A percentile compares a stretch with the other conserved stretches of the same genome.
These are phyloP conservation scores for Congeria kusceri DNA, from an alignment of 2,888 invertebrate species.

Conservation along the genomic window DNA sequence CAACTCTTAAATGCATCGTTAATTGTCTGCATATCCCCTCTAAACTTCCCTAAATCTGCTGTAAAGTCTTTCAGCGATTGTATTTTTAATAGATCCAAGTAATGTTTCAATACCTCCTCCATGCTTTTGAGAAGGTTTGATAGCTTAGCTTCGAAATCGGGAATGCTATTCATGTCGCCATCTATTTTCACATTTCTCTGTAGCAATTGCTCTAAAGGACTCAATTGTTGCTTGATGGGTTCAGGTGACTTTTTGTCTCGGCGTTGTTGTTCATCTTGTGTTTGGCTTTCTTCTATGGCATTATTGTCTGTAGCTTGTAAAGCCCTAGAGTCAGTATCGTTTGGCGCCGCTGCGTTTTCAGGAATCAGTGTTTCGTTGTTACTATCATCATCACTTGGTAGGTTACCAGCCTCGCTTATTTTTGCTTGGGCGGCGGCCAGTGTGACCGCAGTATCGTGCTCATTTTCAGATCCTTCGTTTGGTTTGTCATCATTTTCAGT, in stretches of 20 bases:
- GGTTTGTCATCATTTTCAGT: not conserved
- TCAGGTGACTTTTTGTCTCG: no score
- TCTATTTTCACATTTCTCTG: constrained; percentile 64
- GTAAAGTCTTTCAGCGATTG: constrained; percentile 67
- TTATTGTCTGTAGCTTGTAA: not conserved
- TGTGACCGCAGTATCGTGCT: not conserved
- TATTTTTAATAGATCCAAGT: constrained; percentile 52
- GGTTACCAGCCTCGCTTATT: constrained; percentile 1
- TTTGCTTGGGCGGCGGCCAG: not conserved
- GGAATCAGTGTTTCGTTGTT: not conserved
- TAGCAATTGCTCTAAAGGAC: constrained; percentile 50
- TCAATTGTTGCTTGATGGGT: constrained; percentile 28
- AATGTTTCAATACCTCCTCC: constrained; percentile 62
- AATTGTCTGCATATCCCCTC: constrained; percentile 66
- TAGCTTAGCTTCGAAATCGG: constrained; percentile 55
- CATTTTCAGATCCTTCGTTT: not conserved
- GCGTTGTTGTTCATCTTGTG: no score
- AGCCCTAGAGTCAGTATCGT: constrained; percentile 12
- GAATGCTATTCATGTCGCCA: constrained; percentile 54
- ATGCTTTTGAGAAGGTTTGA: constrained; percentile 58
- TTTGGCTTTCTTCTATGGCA: no score
- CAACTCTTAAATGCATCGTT: constrained; percentile 65
- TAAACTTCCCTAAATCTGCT: constrained; percentile 65
- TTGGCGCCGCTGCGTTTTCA: not conserved
- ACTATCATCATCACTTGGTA: not conserved